phyloP scores from a whole-genome alignment of 1,140 invertebrate genomes.

The Neoseiulus cucumeris region DNA sequence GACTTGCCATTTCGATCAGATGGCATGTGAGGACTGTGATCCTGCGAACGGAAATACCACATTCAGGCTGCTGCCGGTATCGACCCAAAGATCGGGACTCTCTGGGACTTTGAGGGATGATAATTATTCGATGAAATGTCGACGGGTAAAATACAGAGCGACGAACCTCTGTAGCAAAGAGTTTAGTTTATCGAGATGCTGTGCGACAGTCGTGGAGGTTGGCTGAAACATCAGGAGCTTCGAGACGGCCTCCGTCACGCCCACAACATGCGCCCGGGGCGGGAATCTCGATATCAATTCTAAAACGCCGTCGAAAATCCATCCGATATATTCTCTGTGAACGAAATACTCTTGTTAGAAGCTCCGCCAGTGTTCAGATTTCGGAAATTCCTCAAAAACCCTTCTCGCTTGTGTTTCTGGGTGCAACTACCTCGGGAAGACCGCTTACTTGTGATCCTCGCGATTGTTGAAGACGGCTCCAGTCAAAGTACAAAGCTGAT shows the following conservation, averaged over 20 bases:
- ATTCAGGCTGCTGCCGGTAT: too few relatives aligned
- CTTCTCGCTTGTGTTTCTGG: background rate
- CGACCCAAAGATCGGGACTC: too few relatives aligned
- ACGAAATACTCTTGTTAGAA: too few relatives aligned
- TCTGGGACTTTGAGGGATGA: too few relatives aligned
- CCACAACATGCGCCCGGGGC: background rate
- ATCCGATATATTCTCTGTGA: background rate
- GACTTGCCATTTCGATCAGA: conserved; percentile 46
- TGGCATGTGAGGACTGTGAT: conserved; percentile 48
- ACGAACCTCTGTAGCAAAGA: conserved; percentile 42
- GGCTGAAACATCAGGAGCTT: conserved; percentile 12
- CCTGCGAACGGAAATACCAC: conserved; percentile 24
- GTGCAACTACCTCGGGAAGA: background rate
- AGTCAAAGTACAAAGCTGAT: conserved; percentile 55
- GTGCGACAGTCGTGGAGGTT: background rate
- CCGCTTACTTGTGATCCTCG: conserved; percentile 26
- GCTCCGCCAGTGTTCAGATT: too few relatives aligned
- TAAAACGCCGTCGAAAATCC: background rate
- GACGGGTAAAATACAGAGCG: too few relatives aligned
- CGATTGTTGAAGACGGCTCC: conserved; percentile 40
- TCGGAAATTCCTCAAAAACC: too few relatives aligned
- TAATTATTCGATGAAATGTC: too few relatives aligned
- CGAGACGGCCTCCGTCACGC: background rate
- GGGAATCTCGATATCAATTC: background rate
- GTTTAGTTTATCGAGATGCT: conserved; percentile 32